Percentiles rank a stretch among this genome's conserved stretches.
Evolutionary conservation across 2,113 vertebrate genomes (phyloP).

Genomic region (Tragelaphus strepsiceros): DNA sequence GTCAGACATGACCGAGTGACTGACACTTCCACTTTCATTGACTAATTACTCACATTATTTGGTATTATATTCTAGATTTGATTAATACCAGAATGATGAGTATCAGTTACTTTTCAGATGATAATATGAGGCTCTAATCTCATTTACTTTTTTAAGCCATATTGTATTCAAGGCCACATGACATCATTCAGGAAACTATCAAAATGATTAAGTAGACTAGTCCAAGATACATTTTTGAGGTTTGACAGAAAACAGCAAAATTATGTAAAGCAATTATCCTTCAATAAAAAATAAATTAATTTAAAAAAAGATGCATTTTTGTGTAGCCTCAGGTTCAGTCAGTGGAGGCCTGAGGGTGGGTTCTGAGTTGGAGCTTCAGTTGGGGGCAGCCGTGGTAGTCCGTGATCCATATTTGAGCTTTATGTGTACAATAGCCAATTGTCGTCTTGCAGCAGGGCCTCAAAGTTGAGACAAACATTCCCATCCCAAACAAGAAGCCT

Average conservation of each 20-base stretch:
- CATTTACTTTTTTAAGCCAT: not conserved
- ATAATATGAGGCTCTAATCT: not conserved
- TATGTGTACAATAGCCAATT: not conserved
- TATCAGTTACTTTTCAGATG: not conserved
- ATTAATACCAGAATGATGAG: not conserved
- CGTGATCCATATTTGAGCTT: not conserved
- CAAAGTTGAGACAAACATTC: not conserved
- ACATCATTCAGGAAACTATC: not conserved
- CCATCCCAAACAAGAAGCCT: not conserved
- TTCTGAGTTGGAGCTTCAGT: not conserved
- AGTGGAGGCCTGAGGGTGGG: accelerated
- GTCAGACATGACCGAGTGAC: not conserved
- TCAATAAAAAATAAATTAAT: not conserved
- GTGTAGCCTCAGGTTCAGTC: not conserved
- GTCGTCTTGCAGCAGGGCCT: not conserved
- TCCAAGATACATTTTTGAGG: not conserved
- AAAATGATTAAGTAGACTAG: not conserved
- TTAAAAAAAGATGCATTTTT: not conserved
- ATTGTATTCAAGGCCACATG: not conserved
- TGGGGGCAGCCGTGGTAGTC: not conserved
- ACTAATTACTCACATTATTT: not conserved
- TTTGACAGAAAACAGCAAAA: not conserved
- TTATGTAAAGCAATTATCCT: not conserved
- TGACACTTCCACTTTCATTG: not conserved
- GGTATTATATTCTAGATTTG: not conserved